Evolutionary conservation across 2,888 invertebrate genomes (phyloP).

Genomic region (Lasioglossum oenotherae): DNA sequence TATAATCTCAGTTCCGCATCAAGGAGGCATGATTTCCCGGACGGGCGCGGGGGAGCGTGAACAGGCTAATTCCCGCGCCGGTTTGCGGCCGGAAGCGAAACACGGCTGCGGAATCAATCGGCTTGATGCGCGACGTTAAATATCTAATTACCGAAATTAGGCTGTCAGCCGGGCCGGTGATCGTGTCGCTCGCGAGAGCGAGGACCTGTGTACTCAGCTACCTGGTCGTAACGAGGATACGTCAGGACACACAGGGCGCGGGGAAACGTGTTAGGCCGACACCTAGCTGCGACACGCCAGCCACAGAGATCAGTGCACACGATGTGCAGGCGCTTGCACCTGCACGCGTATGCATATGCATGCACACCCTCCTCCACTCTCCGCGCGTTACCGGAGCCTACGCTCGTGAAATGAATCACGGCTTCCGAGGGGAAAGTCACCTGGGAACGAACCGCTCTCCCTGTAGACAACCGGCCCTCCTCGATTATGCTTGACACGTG

Average conservation of each 20-base stretch:
- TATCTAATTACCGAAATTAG: conserved; percentile 67
- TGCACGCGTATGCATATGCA: conserved; percentile 17
- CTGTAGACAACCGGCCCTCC: not conserved
- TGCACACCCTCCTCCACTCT: not conserved
- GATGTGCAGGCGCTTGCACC: not conserved
- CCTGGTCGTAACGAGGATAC: conserved; percentile 48
- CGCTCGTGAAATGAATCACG: conserved; percentile 8
- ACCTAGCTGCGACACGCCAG: conserved; percentile 19
- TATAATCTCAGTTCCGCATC: not conserved
- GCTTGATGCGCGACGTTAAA: conserved; percentile 53
- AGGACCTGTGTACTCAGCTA: conserved; percentile 22
- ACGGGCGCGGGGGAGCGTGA: not conserved
- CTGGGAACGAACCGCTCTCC: not conserved
- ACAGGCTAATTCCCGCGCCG: not conserved
- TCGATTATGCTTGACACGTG: conserved; percentile 14
- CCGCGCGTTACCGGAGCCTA: not conserved
- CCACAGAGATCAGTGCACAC: not conserved
- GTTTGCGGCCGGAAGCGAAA: not conserved
- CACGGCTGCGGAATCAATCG: conserved; percentile 53
- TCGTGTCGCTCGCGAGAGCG: conserved; percentile 17
- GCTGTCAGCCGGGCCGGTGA: conserved; percentile 27
- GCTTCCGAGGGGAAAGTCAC: not conserved
- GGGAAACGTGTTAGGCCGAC: conserved; percentile 36
- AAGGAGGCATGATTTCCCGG: conserved; percentile 7
- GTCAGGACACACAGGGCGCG: conserved; percentile 35